Base-by-base conservation (phyloP, 2,113 vertebrate species). In the Dicentrarchus labrax region DNA sequence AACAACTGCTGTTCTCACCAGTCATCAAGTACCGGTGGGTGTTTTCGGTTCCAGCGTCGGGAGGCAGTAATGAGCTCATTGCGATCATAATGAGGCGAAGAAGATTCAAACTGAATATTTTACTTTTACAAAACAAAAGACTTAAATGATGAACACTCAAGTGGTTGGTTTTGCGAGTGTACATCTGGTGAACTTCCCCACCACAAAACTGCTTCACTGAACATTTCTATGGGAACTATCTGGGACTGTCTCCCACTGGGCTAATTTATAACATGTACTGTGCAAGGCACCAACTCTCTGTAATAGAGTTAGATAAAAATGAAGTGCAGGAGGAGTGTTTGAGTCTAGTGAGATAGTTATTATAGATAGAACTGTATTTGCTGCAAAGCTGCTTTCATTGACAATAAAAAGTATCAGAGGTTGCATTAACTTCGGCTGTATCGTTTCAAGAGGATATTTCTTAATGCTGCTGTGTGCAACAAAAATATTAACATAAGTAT, bases 301-400 rank as follows among this genome's bases (percentile, higher is more conserved):
- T 39, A 64, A 65, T 48, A 48, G 54, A 78, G 60, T 66, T 24
- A 68, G 30, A 76, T 59, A 24, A 62, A 74, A 62, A 60, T 53
- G 11, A 61, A 77, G 12, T 24, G 22, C 12, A 10, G 6, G 30
- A 75, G 7, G 30, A 59, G 6, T 12, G 13, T 22, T 56, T 19
- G 16, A 50, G 15, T 62, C 47, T n/a, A 41, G 47, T 13, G 3
- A 47, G 13, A 80, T 39, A 39, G 45, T 68, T 54, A 61, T 36
- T 76, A 62, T 71, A 75, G 64, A 83, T 67, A 24, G n/a, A 43
- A 41, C 38, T 74, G 5, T 19, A 16, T 66, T 11, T 75, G 43
- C 38, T 39, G 56, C 48, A 78, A 48, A 54, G 57, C 48, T 65
- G 69, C 36, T 70, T 72, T 73, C 16, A 69, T 16, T 50, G 24